Conservation (phyloP, 2,113 vertebrate genomes). For the Craseonycteris thonglongyai region DNA sequence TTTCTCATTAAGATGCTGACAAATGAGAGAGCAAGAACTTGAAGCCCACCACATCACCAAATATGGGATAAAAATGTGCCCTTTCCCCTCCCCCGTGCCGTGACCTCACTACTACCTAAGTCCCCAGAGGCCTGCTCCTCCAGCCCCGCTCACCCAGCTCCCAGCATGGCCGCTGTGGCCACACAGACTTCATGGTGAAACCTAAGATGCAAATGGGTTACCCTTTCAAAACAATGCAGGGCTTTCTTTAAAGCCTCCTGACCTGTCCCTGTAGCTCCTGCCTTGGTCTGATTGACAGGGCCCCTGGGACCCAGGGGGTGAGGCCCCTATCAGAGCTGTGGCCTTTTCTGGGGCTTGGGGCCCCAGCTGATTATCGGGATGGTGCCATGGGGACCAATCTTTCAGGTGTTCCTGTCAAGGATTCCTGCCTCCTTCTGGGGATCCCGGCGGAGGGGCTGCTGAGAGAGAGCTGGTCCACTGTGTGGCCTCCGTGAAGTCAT, state of each 20-base stretch:
- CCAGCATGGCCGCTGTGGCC: not conserved
- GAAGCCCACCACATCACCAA: slow-evolving; percentile 49
- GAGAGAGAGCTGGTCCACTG: slow-evolving; percentile 47
- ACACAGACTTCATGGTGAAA: slow-evolving; percentile 49
- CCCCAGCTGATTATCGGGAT: slow-evolving; percentile 43
- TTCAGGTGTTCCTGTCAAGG: slow-evolving; percentile 68
- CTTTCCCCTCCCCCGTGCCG: not conserved
- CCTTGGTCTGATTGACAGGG: slow-evolving; percentile 57
- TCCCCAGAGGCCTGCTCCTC: not conserved
- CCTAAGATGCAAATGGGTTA: slow-evolving; percentile 55
- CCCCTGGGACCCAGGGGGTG: slow-evolving; percentile 11
- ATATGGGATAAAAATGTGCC: slow-evolving; percentile 51
- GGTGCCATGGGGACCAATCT: slow-evolving; percentile 65
- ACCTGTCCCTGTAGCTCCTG: slow-evolving; percentile 38
- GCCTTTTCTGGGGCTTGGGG: slow-evolving; percentile 9
- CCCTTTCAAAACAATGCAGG: slow-evolving; percentile 61
- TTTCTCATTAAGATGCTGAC: slow-evolving; percentile 55
- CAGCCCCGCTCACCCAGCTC: not conserved
- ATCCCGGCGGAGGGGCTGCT: not conserved
- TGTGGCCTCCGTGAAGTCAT: slow-evolving; percentile 20
- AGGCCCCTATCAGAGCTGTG: slow-evolving; percentile 38
- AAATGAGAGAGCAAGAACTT: not conserved
- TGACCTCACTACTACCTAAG: not conserved
- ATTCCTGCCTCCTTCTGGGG: slow-evolving; percentile 45
- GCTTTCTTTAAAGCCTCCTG: slow-evolving; percentile 59